Evolutionary conservation across 2,888 invertebrate species (phyloP), one percentile per base, ranked within the genome.

Genomic region (Escarpia spicata): DNA sequence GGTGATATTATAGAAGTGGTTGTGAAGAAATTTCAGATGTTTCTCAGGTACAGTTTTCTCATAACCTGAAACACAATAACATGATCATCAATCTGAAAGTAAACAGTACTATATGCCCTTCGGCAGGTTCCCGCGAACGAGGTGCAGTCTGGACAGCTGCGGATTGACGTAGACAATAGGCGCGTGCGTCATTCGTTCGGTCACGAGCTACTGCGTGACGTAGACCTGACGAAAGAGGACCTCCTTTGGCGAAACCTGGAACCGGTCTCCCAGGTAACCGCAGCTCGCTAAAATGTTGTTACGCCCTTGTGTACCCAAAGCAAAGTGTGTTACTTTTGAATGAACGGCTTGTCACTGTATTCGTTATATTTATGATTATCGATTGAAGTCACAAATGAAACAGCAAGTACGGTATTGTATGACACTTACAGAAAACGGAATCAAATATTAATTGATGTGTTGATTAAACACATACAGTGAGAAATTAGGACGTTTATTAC

Each of bases 121-220:
- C n/a, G n/a, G n/a, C n/a, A n/a, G n/a, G n/a, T n/a, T n/a, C n/a
- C n/a, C n/a, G n/a, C n/a, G n/a, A n/a, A n/a, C n/a, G n/a, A n/a
- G 37, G 37, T 37, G 37, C 37, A 37, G 37, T 37, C 37, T 37
- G 0, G 37, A 0, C 0, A 37, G 37, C 37, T 37, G 37, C 37
- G 37, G 37, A 37, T 37, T 94, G 96, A 96, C 94, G 95, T 96
- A 19, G 96, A 96, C 94, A 95, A 95, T 92, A 95, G 96, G 58
- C 95, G 96, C 8, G 94, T 96, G 37, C 96, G 96, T 90, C 96
- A 96, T 93, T 95, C 96, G 1, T 94, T 96, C 1, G 96, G 96
- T 91, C 96, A 96, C 94, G 95, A 96, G 91, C 94, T 96, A 37
- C 94, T 96, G 9, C 94, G 94, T 90, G 95, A 95, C 52, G 92